Conservation (phyloP, 92 coral and sea anemone genomes). For the Actinostola sp. region DNA sequence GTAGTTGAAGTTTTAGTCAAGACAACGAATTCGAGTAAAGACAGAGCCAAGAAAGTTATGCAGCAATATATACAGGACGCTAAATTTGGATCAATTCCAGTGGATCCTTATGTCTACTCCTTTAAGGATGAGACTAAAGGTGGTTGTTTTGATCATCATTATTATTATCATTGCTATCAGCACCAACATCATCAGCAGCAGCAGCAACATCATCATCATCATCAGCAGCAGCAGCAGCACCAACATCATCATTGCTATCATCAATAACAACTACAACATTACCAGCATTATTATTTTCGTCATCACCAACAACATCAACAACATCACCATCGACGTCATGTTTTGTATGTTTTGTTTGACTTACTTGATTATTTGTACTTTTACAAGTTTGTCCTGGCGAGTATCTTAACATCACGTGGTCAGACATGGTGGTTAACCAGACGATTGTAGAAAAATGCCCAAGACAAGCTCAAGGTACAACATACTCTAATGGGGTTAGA, state of each 20-base stretch:
- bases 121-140: constrained; percentile 24
- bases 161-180: too few species aligned
- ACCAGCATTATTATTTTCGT: too few species aligned
- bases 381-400: constrained; percentile 51
- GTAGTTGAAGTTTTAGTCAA: constrained; percentile 57
- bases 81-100: constrained; percentile 52
- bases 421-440: constrained; percentile 40
- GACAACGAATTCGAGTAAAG: constrained; percentile 43
- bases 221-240: too few species aligned
- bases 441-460: constrained; percentile 52
- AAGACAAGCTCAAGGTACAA: constrained; percentile 54
- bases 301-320: too few species aligned
- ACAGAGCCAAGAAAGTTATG: constrained; percentile 37
- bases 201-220: too few species aligned
- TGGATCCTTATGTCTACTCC: constrained; percentile 59
- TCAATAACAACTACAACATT: too few species aligned
- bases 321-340: too few species aligned
- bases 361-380: not conserved
- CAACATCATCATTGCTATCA: too few species aligned
- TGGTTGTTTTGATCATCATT: not conserved
- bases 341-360: not conserved
- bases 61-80: constrained; percentile 46
- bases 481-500: too few species aligned
- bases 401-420: constrained; percentile 65
- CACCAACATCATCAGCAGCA: too few species aligned